Evolutionary conservation across 2,113 vertebrate species (phyloP).

Genomic region (Manacus vitellinus): DNA sequence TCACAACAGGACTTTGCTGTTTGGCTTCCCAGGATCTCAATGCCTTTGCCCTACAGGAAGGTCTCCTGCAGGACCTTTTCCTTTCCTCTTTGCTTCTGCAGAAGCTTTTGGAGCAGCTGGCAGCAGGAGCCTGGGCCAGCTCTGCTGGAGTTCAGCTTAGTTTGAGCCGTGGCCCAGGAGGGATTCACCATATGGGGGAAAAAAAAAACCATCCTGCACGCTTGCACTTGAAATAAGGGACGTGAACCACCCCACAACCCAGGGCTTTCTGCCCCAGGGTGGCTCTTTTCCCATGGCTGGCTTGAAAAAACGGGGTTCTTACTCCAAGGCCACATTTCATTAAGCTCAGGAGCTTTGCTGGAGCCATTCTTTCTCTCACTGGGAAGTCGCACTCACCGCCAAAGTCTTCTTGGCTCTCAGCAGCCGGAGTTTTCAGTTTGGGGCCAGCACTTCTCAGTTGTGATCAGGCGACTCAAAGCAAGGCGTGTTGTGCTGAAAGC

Average conservation of each 20-base stretch:
- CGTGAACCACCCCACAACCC: neutral
- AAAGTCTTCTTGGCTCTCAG: conserved; percentile 52
- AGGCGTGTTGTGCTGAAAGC: conserved; percentile 33
- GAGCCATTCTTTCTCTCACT: conserved; percentile 2
- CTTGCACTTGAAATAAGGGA: neutral
- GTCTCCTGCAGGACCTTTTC: neutral
- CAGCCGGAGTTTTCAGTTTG: neutral
- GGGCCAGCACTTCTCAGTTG: conserved; percentile 54
- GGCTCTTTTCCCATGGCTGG: neutral
- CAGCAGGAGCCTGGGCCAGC: neutral
- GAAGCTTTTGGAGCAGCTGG: neutral
- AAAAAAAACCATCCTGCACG: neutral
- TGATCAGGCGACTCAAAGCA: conserved; percentile 30
- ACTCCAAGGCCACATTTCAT: neutral
- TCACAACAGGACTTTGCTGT: neutral
- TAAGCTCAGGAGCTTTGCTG: neutral
- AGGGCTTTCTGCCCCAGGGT: neutral
- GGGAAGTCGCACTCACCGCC: neutral
- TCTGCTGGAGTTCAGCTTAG: neutral
- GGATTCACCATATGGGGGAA: neutral
- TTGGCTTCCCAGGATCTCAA: neutral
- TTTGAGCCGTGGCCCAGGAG: neutral
- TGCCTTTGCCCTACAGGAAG: neutral
- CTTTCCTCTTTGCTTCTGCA: neutral
- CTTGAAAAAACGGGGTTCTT: neutral